Conservation (phyloP, 1,140 invertebrate genomes). For the Arion vulgaris region DNA sequence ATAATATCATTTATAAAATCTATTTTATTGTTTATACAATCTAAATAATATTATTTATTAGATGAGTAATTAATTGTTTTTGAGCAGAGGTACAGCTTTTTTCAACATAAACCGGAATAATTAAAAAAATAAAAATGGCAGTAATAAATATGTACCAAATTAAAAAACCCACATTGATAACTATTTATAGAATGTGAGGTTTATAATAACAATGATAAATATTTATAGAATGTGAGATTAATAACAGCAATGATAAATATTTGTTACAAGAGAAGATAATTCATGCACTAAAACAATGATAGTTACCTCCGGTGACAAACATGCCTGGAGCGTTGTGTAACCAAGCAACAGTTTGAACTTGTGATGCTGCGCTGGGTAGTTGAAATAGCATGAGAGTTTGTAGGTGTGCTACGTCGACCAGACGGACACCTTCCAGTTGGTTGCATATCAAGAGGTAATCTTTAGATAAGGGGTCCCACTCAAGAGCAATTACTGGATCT, state of each 20-base stretch:
- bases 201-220: too few species aligned
- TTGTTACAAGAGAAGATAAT: not conserved
- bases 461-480: constrained; percentile 74
- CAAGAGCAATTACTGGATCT: constrained; percentile 65
- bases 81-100: not conserved
- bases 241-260: too few species aligned
- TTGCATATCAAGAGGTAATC: constrained; percentile 73
- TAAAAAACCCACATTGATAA: too few species aligned
- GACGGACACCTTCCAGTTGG: constrained; percentile 58
- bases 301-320: constrained; percentile 73
- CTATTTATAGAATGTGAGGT: too few species aligned
- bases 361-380: constrained; percentile 69
- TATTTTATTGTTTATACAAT: too few species aligned
- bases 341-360: constrained; percentile 72
- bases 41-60: too few species aligned
- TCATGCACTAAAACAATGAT: not conserved
- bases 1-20: too few species aligned
- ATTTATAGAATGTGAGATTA: too few species aligned
- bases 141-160: too few species aligned
- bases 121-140: too few species aligned
- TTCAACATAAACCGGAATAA: too few species aligned
- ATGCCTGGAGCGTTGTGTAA: constrained; percentile 73
- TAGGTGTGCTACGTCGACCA: constrained; percentile 69
- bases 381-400: constrained; percentile 68
- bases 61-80: too few species aligned